phyloP scores from a whole-genome alignment of 2,888 invertebrate species.

The Pemphredon lugubris region DNA sequence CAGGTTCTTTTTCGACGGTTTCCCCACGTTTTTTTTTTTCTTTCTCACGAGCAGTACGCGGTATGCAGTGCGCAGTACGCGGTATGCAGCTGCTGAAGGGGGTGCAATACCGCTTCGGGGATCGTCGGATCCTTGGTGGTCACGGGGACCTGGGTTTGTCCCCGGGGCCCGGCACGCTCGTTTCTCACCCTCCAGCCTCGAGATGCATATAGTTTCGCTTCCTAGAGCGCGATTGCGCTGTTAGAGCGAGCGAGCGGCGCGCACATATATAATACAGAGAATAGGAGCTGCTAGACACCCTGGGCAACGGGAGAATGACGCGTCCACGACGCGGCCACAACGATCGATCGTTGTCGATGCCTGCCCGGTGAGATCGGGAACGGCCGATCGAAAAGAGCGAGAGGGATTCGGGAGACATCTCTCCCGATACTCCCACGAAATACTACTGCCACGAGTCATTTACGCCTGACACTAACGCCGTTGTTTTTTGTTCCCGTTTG shows the following conservation, averaged over 20 bases:
- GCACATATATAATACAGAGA: background rate
- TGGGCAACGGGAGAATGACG: background rate
- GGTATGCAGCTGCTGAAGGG: constrained; percentile 55
- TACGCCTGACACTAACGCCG: constrained; percentile 63
- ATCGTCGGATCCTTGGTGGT: constrained; percentile 29
- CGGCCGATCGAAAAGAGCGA: no score
- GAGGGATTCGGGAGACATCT: background rate
- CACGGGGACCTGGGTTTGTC: constrained; percentile 13
- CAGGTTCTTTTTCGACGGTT: constrained; percentile 41
- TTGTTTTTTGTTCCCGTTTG: constrained; percentile 84
- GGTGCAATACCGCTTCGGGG: constrained; percentile 34
- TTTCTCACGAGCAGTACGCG: constrained; percentile 48
- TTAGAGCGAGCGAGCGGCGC: constrained; percentile 25
- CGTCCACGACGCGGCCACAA: background rate
- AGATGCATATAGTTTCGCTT: constrained; percentile 48
- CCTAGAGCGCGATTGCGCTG: constrained; percentile 48
- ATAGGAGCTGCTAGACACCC: background rate
- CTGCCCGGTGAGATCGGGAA: no score
- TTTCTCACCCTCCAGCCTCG: constrained; percentile 53
- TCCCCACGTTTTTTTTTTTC: constrained; percentile 13
- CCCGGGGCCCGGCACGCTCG: constrained; percentile 38
- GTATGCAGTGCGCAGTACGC: no score
- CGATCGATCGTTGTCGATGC: no score
- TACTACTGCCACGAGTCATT: constrained; percentile 53
- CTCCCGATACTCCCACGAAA: background rate